Base-by-base conservation (phyloP, 2,113 vertebrate species). In the Aegithalos caudatus region DNA sequence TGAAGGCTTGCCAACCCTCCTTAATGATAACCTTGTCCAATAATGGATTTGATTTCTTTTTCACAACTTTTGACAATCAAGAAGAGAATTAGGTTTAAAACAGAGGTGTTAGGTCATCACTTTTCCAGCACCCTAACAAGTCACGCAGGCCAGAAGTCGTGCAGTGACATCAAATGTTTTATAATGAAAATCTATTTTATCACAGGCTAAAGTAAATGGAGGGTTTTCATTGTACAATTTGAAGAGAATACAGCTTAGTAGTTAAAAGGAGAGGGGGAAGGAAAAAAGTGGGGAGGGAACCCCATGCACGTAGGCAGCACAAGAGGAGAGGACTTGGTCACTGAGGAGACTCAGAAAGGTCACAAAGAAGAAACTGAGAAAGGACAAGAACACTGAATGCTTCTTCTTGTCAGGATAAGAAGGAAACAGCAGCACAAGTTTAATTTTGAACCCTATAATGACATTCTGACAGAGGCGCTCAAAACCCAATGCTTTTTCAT, bases 21-120 rank as follows among this genome's bases (percentile, higher is more conserved):
- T 86, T 94, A 97, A 95, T 89, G 89, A 94, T 71, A 95, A 77
- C 95, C 86, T 94, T 96, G 88, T 88, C 90, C 60, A 66, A 86
- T 96, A 95, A 95, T 71, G 72, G 95, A 81, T 96, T 92, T 97
- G 94, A 94, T 95, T 88, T 88, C 83, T 91, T 95, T 78, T 92
- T 90, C 95, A 95, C 90, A 93, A 90, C 94, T 92, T 95, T 90
- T 90, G 93, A 77, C 93, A 86, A 94, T 88, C 84, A 85, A 51
- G 70, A 90, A 90, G 54, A 80, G 84, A 94, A 96, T 95, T 92
- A 93, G 91, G 81, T 95, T 91, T 85, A 73, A 95, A 92, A 86
- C 87, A 93, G 78, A 77, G 94, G 94, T 93, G 56, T 42, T 48
- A 94, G 94, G 96, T 96, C 92, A 81, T 44, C 62, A 44, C 79